phyloP scores from a whole-genome alignment of 2,888 invertebrate species.

The Cosmia trapezina region DNA sequence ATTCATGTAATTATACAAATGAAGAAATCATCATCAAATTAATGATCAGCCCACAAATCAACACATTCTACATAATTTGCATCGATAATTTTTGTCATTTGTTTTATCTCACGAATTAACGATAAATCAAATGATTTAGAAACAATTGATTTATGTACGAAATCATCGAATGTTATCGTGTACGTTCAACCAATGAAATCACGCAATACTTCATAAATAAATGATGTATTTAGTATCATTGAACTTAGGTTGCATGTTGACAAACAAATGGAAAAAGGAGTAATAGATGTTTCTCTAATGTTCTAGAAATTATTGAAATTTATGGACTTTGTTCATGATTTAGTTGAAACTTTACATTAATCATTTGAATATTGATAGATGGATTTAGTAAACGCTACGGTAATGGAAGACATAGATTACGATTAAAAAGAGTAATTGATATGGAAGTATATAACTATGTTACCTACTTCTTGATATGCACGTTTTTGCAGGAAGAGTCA shows the following conservation, averaged over 20 bases:
- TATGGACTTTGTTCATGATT: conserved; percentile 10
- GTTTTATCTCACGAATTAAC: conserved; percentile 7
- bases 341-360: conserved; percentile 11
- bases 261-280: conserved; percentile 37
- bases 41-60: conserved; percentile 6
- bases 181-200: conserved; percentile 22
- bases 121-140: conserved; percentile 21
- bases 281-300: conserved; percentile 9
- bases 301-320: conserved; percentile 41
- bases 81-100: neutral
- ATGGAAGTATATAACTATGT: neutral
- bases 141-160: conserved; percentile 41
- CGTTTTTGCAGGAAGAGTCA: conserved; percentile 5
- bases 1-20: neutral
- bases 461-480: conserved; percentile 9
- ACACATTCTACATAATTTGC: neutral
- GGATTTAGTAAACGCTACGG: conserved; percentile 13
- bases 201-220: conserved; percentile 48
- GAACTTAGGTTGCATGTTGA: conserved; percentile 56
- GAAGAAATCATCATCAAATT: neutral
- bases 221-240: conserved; percentile 50
- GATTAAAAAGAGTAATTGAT: neutral
- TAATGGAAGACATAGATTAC: neutral
- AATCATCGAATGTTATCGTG: conserved; percentile 25
- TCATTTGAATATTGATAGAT: conserved; percentile 20